phyloP scores from a whole-genome alignment of 2,797 vertebrate genomes.

The Etheostoma perlongum region DNA sequence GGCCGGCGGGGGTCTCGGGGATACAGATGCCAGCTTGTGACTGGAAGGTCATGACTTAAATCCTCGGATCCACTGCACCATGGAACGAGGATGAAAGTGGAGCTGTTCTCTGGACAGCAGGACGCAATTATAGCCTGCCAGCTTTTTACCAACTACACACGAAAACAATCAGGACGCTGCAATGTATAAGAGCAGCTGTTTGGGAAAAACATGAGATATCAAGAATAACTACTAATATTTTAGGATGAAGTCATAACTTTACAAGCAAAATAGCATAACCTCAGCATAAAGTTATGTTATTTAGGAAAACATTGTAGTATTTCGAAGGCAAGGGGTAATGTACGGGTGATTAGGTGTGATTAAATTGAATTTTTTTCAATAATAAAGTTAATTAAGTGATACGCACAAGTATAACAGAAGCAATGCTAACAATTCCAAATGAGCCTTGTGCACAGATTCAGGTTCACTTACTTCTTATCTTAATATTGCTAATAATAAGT shows the following conservation, averaged over 20 bases:
- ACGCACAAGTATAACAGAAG: background rate
- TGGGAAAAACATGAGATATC: background rate
- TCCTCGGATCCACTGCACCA: background rate
- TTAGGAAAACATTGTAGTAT: background rate
- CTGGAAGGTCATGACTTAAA: slow-evolving; percentile 28
- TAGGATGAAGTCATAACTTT: background rate
- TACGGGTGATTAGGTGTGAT: background rate
- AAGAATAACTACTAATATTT: background rate
- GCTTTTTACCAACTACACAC: background rate
- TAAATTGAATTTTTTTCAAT: background rate
- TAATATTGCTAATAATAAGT: background rate
- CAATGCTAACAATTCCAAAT: too few species aligned
- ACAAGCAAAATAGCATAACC: background rate
- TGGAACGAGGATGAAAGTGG: background rate
- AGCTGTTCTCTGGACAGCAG: background rate
- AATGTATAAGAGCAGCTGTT: background rate
- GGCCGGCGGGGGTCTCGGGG: background rate
- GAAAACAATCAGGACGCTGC: background rate
- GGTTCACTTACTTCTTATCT: too few species aligned
- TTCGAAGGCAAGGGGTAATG: background rate
- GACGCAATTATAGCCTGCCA: background rate
- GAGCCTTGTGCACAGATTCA: too few species aligned
- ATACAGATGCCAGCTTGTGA: slow-evolving; percentile 33
- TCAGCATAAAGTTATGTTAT: background rate
- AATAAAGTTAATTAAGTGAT: background rate